These are phyloP conservation scores for Gadus macrocephalus DNA, from an alignment of 2,113 vertebrate species.

Conservation along the genomic window DNA sequence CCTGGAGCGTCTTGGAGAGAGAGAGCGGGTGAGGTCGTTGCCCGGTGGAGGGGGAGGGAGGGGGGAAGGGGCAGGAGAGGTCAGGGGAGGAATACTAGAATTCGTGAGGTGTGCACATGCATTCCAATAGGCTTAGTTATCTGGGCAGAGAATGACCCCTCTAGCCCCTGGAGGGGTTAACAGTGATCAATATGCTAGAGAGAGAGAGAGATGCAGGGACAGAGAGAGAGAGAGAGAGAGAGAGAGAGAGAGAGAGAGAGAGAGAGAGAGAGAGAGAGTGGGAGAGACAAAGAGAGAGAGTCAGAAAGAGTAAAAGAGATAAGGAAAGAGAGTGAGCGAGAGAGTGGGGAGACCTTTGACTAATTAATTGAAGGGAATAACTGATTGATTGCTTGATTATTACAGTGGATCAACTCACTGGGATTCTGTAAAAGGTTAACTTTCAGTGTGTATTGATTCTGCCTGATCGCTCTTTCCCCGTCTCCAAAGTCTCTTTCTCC, in stretches of 20 bases:
- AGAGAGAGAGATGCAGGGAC: not conserved
- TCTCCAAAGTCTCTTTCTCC: not conserved
- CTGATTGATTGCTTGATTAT: not conserved
- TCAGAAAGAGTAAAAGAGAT: not conserved
- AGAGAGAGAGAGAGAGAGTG: conserved; percentile 2
- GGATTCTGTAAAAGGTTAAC: not conserved
- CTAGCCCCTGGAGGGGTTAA: conserved; percentile 39
- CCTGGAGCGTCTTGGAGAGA: conserved; percentile 32
- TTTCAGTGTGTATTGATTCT: not conserved
- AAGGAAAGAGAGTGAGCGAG: too few species aligned
- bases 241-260: not conserved
- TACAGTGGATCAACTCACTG: not conserved
- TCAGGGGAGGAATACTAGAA: conserved; percentile 21
- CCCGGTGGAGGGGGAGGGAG: conserved; percentile 61
- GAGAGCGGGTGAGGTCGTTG: not conserved
- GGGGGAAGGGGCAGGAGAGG: conserved; percentile 38
- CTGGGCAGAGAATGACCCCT: conserved; percentile 43
- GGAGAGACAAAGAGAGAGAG: too few species aligned
- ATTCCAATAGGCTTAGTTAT: conserved; percentile 64
- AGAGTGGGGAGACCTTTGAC: too few species aligned
- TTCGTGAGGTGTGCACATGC: conserved; percentile 24
- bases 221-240: conserved; percentile 6
- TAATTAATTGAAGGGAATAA: too few species aligned
- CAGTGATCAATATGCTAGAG: conserved; percentile 31
- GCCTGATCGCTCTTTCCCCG: not conserved